Conservation (phyloP, 2,797 vertebrate genomes). For the Microctenopoma steveboyesi region DNA sequence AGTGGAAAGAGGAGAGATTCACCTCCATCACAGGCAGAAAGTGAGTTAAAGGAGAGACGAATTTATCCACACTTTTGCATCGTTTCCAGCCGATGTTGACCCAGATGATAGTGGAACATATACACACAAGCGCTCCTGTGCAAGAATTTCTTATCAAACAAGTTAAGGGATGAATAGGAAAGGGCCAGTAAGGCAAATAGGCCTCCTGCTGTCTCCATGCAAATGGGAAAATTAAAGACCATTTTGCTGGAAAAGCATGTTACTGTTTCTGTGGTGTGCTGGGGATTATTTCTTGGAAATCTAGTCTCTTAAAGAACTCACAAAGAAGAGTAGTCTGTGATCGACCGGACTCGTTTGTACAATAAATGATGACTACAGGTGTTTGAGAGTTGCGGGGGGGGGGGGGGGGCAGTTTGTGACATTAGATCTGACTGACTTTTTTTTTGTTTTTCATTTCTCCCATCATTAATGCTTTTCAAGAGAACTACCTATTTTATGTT, state of each 20-base stretch:
- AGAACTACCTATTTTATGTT: too few relatives aligned
- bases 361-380: conserved; percentile 61
- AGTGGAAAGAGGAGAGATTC: conserved; percentile 52
- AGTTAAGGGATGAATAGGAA: conserved; percentile 41
- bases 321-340: conserved; percentile 25
- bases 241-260: conserved; percentile 69
- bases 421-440: conserved; percentile 38
- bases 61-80: conserved; percentile 53
- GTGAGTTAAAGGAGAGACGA: conserved; percentile 59
- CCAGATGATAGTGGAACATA: conserved; percentile 63
- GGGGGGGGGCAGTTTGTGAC: conserved; percentile 44
- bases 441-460: conserved; percentile 17
- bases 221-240: conserved; percentile 62
- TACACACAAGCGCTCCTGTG: conserved; percentile 56
- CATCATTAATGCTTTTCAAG: too few relatives aligned
- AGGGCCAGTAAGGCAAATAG: conserved; percentile 23
- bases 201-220: conserved; percentile 45
- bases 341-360: conserved; percentile 62
- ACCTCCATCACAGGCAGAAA: conserved; percentile 68
- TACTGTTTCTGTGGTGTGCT: conserved; percentile 41
- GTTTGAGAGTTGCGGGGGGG: conserved; percentile 49
- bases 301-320: conserved; percentile 47
- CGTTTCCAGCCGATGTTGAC: conserved; percentile 73
- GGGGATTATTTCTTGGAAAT: conserved; percentile 49
- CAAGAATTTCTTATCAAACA: conserved; percentile 71